Percentiles rank a stretch among this genome's conserved stretches.
Evolutionary conservation across 2,113 vertebrate species (phyloP).

Genomic region (Dicerorhinus sumatrensis): DNA sequence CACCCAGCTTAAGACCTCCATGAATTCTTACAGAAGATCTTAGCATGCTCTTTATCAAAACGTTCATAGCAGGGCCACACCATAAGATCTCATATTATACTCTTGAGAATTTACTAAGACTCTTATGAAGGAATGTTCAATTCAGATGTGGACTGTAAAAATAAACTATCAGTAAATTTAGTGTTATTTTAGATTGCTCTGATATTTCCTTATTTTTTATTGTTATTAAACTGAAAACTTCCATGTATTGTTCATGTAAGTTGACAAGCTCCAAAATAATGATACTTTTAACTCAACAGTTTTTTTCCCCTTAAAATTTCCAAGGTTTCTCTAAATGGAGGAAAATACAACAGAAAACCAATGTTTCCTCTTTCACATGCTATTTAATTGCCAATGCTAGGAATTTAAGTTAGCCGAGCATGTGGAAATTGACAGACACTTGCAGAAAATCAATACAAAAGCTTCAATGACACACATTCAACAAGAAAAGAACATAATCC

Average conservation of each 20-base stretch:
- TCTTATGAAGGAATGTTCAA: slow-evolving; percentile 63
- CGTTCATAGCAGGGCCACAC: slow-evolving; percentile 33
- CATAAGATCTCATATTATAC: slow-evolving; percentile 2
- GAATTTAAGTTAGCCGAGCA: slow-evolving; percentile 44
- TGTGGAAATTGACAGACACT: not conserved
- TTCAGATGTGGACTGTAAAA: slow-evolving; percentile 59
- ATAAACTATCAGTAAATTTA: slow-evolving; percentile 46
- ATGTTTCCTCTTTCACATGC: slow-evolving; percentile 23
- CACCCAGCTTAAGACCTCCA: slow-evolving; percentile 30
- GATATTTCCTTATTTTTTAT: slow-evolving; percentile 5
- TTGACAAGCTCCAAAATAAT: slow-evolving; percentile 57
- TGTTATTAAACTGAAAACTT: slow-evolving; percentile 58
- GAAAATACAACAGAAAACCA: slow-evolving; percentile 8
- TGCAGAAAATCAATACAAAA: slow-evolving; percentile 59
- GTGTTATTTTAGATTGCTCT: slow-evolving; percentile 48
- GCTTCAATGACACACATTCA: not conserved
- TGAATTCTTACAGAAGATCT: slow-evolving; percentile 37
- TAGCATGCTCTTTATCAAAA: slow-evolving; percentile 50
- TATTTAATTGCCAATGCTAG: slow-evolving; percentile 5
- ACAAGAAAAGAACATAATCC: not conserved
- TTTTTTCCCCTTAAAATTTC: slow-evolving; percentile 42
- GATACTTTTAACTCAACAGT: slow-evolving; percentile 42
- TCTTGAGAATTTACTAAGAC: slow-evolving; percentile 53
- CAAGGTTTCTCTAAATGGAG: slow-evolving; percentile 34
- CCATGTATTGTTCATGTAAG: slow-evolving; percentile 20